Conservation (phyloP, 2,797 vertebrate species). For the Gadopsis marmoratus region DNA sequence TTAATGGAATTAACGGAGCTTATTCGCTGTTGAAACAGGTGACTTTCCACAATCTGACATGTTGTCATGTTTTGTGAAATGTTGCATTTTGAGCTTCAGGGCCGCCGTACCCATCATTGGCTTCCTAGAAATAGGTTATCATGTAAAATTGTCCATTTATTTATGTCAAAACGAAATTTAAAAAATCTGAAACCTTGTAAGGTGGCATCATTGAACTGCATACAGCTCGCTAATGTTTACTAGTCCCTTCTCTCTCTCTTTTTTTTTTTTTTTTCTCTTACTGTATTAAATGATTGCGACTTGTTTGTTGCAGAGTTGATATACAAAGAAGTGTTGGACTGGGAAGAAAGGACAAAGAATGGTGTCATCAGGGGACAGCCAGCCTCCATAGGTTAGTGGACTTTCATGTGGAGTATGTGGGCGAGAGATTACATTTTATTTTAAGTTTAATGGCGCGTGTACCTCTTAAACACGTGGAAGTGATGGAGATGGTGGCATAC, state of each 20-base stretch:
- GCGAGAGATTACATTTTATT: too few species aligned
- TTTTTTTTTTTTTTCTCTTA: not conserved
- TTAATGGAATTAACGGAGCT: too few species aligned
- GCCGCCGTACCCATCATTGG: too few species aligned
- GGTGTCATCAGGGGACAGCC: constrained; percentile 95
- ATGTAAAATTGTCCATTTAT: not conserved
- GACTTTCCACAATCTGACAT: too few species aligned
- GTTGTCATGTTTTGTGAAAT: too few species aligned
- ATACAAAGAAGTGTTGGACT: constrained; percentile 98
- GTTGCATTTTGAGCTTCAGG: too few species aligned
- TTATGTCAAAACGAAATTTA: not conserved
- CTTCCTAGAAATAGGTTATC: not conserved
- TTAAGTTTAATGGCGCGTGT: not conserved
- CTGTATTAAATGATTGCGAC: not conserved
- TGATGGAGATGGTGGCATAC: not conserved
- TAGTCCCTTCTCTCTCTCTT: not conserved
- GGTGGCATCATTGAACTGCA: not conserved
- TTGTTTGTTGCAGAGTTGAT: constrained; percentile 91
- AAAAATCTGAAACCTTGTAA: not conserved
- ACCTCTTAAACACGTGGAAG: not conserved
- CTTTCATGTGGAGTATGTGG: constrained; percentile 4
- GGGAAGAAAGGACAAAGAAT: constrained; percentile 97
- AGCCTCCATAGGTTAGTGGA: constrained; percentile 95
- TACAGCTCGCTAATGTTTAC: not conserved
- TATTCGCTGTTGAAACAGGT: too few species aligned